A percentile compares a stretch with the other conserved stretches of the same genome.
phyloP scores from a whole-genome alignment of 2,888 invertebrate genomes.

The Erebia palarica region DNA sequence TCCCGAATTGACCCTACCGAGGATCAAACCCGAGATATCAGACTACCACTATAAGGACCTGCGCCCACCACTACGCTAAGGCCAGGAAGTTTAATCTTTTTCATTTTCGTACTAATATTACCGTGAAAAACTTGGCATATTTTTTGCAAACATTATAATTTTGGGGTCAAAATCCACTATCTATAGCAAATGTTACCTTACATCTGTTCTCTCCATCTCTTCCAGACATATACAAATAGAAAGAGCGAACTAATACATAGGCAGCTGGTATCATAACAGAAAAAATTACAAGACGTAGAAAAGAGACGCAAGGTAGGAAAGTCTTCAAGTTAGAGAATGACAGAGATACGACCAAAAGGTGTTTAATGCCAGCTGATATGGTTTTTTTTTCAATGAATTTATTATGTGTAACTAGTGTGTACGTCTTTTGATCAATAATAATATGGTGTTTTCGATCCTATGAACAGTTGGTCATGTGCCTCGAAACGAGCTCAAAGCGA shows the following conservation, averaged over 20 bases:
- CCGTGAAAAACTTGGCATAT: too few relatives aligned
- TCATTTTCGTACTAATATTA: too few relatives aligned
- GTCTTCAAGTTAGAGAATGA: constrained; percentile 28
- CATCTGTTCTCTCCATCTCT: constrained; percentile 37
- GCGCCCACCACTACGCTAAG: too few relatives aligned
- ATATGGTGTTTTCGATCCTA: constrained; percentile 8
- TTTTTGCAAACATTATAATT: too few relatives aligned
- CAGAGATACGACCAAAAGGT: constrained; percentile 35
- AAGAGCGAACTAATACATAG: constrained; percentile 23
- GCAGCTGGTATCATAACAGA: constrained; percentile 33
- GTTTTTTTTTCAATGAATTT: constrained; percentile 9
- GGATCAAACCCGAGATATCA: too few relatives aligned
- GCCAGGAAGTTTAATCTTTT: too few relatives aligned
- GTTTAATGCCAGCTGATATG: constrained; percentile 40
- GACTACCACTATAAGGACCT: too few relatives aligned
- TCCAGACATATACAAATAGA: constrained; percentile 26
- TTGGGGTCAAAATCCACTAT: neutral
- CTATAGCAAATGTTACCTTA: constrained; percentile 29
- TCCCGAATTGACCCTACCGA: too few relatives aligned
- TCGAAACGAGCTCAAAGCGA: neutral
- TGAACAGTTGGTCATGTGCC: neutral
- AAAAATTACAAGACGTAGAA: constrained; percentile 20
- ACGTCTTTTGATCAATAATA: constrained; percentile 11
- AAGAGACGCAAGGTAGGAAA: constrained; percentile 31
- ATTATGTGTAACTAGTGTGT: neutral